Evolutionary conservation across 2,888 invertebrate genomes (phyloP).

Genomic region (Dryomyza anilis): DNA sequence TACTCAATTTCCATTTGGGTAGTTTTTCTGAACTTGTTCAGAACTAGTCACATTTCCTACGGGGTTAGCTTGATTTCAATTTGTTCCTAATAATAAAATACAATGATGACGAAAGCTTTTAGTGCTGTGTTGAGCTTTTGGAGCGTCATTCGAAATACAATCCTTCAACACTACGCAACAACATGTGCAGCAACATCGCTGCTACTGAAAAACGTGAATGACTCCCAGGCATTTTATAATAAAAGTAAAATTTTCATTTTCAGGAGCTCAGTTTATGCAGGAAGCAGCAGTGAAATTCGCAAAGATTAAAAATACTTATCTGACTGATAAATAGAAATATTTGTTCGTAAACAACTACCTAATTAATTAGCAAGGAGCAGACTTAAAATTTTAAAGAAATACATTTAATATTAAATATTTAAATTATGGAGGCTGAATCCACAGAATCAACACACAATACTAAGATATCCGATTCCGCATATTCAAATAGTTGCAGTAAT

Average conservation of each 20-base stretch:
- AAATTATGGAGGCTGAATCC: conserved; percentile 55
- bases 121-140: too few relatives aligned
- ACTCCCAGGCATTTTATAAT: neutral
- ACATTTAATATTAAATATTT: neutral
- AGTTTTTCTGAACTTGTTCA: too few relatives aligned
- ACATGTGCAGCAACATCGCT: neutral
- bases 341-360: conserved; percentile 1
- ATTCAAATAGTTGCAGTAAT: conserved; percentile 81
- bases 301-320: too few relatives aligned
- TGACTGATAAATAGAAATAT: neutral
- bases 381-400: neutral
- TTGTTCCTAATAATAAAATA: too few relatives aligned
- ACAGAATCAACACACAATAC: conserved; percentile 57
- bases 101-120: too few relatives aligned
- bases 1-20: too few relatives aligned
- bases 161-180: too few relatives aligned
- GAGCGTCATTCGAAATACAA: too few relatives aligned
- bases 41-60: too few relatives aligned
- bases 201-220: conserved; percentile 16
- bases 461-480: conserved; percentile 76
- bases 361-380: neutral
- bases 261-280: conserved; percentile 3
- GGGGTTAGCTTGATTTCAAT: too few relatives aligned
- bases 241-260: neutral
- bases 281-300: too few relatives aligned